Conservation (phyloP, 2,888 invertebrate genomes). For the Eulithis testata region DNA sequence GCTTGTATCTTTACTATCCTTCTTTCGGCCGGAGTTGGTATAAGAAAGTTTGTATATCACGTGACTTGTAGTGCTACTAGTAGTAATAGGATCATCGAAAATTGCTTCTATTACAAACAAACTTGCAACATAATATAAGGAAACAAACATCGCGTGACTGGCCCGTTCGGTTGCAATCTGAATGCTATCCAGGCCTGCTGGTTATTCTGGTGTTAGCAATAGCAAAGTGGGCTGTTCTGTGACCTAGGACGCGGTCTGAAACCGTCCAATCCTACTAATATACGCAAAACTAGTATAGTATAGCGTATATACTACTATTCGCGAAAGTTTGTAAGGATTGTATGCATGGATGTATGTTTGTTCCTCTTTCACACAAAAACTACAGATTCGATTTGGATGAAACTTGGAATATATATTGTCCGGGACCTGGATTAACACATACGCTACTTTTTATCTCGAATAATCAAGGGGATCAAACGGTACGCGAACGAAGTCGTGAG, state of each 20-base stretch:
- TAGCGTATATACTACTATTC: too few relatives aligned
- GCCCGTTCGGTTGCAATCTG: slow-evolving; percentile 30
- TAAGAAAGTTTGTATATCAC: neutral
- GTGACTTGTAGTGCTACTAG: neutral
- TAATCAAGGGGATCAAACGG: too few relatives aligned
- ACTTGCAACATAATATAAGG: slow-evolving; percentile 32
- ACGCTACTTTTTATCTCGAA: too few relatives aligned
- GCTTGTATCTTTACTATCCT: neutral
- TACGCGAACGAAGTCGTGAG: too few relatives aligned
- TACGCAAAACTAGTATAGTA: too few relatives aligned
- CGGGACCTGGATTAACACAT: too few relatives aligned
- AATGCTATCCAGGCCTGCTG: slow-evolving; percentile 30
- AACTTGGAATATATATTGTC: too few relatives aligned
- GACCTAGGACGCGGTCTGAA: slow-evolving; percentile 28
- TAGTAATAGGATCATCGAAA: slow-evolving; percentile 16
- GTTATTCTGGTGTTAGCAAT: slow-evolving; percentile 28
- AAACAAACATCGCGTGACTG: slow-evolving; percentile 31
- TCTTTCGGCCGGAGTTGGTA: neutral
- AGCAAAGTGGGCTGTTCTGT: slow-evolving; percentile 20
- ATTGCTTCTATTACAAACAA: slow-evolving; percentile 26
- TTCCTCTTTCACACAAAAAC: too few relatives aligned
- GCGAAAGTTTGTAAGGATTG: too few relatives aligned
- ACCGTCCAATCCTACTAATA: neutral
- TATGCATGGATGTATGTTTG: too few relatives aligned
- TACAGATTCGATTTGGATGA: too few relatives aligned